These are phyloP conservation scores for Tipula vernalis DNA, from an alignment of 2,888 invertebrate species.

Conservation along the genomic window DNA sequence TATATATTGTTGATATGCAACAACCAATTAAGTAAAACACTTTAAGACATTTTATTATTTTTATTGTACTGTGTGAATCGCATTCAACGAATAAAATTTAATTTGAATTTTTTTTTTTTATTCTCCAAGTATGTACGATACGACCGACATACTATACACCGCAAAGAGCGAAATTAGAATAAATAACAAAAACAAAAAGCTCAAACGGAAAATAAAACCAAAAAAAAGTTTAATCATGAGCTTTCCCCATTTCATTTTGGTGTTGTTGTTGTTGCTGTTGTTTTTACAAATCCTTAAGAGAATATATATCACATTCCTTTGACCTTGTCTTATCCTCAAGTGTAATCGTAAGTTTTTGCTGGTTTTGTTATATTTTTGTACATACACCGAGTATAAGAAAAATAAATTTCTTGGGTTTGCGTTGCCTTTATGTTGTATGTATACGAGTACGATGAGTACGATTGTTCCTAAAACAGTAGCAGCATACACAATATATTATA, in stretches of 20 bases:
- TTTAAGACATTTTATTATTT: not conserved
- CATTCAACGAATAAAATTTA: not conserved
- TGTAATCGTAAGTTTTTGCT: not conserved
- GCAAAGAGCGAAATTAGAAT: not conserved
- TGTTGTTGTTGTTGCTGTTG: not conserved
- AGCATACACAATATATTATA: not conserved
- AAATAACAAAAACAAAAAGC: not conserved
- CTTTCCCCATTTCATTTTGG: not conserved
- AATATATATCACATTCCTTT: not conserved
- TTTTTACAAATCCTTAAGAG: not conserved
- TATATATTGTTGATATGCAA: not conserved
- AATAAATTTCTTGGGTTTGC: not conserved
- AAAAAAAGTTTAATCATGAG: not conserved
- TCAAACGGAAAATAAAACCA: not conserved
- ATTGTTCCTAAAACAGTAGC: not conserved
- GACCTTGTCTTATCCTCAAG: not conserved
- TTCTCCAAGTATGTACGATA: not conserved
- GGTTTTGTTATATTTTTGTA: not conserved
- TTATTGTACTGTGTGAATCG: not conserved
- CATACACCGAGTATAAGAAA: not conserved
- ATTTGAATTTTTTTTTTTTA: not conserved
- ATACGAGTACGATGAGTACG: not conserved
- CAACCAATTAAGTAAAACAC: not conserved
- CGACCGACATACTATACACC: not conserved
- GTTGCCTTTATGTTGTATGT: not conserved